A percentile compares a stretch with the other conserved stretches of the same genome.
phyloP scores from a whole-genome alignment of 2,888 invertebrate genomes.

The Cephalotes varians region DNA sequence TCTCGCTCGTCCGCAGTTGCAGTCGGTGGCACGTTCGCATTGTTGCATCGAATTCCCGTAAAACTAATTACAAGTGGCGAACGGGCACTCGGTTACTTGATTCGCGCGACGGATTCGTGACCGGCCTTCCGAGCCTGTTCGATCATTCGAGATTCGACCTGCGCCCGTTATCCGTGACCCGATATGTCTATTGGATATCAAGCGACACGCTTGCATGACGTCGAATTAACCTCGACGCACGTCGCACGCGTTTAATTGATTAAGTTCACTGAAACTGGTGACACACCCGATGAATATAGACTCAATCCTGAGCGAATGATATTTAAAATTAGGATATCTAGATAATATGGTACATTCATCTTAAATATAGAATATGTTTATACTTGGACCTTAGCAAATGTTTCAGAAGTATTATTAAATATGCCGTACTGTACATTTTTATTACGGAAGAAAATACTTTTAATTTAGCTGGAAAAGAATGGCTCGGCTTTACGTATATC shows the following conservation, averaged over 20 bases:
- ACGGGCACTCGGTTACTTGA: conserved; percentile 60
- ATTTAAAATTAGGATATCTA: neutral
- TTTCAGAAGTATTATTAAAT: neutral
- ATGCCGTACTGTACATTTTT: neutral
- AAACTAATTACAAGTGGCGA: conserved; percentile 69
- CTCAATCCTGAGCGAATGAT: neutral
- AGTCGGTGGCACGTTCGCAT: conserved; percentile 35
- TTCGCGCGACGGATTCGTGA: conserved; percentile 61
- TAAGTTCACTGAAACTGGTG: neutral
- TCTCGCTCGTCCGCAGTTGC: conserved; percentile 26
- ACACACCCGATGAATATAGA: neutral
- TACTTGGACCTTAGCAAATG: neutral
- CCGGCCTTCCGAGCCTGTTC: conserved; percentile 35
- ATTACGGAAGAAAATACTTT: neutral
- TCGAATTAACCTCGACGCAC: neutral
- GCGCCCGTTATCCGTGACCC: conserved; percentile 39
- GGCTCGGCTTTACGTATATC: neutral
- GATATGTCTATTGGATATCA: conserved; percentile 42
- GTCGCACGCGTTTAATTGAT: neutral
- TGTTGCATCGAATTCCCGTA: conserved; percentile 62
- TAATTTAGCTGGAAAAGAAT: neutral
- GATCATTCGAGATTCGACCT: conserved; percentile 50
- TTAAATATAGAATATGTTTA: neutral
- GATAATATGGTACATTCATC: neutral
- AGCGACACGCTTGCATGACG: conserved; percentile 9